Percentiles rank a stretch among this genome's conserved stretches.
Conservation (phyloP, 2,888 invertebrate species). For the Nipponacmea schrenckii region DNA sequence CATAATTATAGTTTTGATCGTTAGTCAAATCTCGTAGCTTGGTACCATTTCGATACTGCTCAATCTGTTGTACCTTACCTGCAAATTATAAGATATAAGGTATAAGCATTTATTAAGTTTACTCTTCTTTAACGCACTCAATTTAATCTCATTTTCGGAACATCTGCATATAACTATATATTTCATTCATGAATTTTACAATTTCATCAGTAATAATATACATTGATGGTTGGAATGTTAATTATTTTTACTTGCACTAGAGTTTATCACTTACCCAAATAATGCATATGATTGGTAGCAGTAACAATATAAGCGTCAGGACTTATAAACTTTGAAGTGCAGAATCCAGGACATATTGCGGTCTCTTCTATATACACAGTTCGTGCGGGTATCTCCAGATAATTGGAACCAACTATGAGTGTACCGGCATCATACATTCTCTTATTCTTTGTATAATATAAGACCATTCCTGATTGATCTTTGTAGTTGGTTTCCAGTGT, state of each 20-base stretch:
- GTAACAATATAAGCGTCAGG: constrained; percentile 44
- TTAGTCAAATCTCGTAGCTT: constrained; percentile 36
- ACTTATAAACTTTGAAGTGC: constrained; percentile 45
- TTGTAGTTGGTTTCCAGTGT: constrained; percentile 6
- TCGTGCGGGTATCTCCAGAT: constrained; percentile 24
- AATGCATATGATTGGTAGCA: constrained; percentile 58
- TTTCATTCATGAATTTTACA: too few relatives aligned
- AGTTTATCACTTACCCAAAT: constrained; percentile 35
- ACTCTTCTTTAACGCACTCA: too few relatives aligned
- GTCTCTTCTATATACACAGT: constrained; percentile 17
- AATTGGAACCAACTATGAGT: constrained; percentile 31
- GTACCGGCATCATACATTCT: constrained; percentile 33
- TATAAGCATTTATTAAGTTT: too few relatives aligned
- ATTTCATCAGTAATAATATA: too few relatives aligned
- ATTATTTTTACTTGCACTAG: too few relatives aligned
- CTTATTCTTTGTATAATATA: constrained; percentile 26
- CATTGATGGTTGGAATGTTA: too few relatives aligned
- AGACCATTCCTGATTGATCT: constrained; percentile 32
- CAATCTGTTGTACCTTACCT: constrained; percentile 38
- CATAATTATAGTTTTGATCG: constrained; percentile 39
- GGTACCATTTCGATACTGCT: constrained; percentile 32
- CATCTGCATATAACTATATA: too few relatives aligned
- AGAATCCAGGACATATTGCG: constrained; percentile 42
- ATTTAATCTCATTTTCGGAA: too few relatives aligned
- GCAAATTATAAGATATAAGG: not conserved